phyloP scores from a whole-genome alignment of 1,140 invertebrate genomes.

The Battus philenor region DNA sequence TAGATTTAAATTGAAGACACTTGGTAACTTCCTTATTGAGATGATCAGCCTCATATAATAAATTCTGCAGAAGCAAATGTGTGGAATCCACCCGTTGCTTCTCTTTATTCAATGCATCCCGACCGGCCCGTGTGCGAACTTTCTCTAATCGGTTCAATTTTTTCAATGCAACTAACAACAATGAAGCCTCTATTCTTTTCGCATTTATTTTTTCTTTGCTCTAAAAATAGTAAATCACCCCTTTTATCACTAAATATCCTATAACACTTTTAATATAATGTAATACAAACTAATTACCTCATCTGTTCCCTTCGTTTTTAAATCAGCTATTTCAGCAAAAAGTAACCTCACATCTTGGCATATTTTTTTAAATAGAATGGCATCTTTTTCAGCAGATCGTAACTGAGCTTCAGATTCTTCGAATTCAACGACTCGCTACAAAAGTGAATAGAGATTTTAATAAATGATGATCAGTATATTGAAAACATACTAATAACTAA shows the following conservation, averaged over 20 bases:
- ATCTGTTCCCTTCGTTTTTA: conserved; percentile 77
- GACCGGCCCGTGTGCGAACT: conserved; percentile 86
- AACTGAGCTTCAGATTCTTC: conserved; percentile 85
- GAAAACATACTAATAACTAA: conserved; percentile 9
- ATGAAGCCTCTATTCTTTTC: conserved; percentile 82
- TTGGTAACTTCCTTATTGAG: conserved; percentile 95
- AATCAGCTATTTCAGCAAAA: conserved; percentile 80
- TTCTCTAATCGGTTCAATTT: conserved; percentile 95
- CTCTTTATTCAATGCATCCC: conserved; percentile 86
- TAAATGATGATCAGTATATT: conserved; percentile 2
- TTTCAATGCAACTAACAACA: conserved; percentile 88
- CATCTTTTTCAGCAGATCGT: conserved; percentile 81
- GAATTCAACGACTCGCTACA: conserved; percentile 79
- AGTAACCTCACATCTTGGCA: conserved; percentile 81
- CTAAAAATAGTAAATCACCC: conserved; percentile 55
- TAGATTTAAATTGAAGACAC: conserved; percentile 95
- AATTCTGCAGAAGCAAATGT: conserved; percentile 94
- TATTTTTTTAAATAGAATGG: conserved; percentile 80
- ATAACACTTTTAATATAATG: conserved; percentile 3
- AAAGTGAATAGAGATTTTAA: conserved; percentile 20
- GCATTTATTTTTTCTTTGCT: conserved; percentile 79
- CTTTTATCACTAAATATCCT: conserved; percentile 1
- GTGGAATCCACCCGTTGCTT: conserved; percentile 93
- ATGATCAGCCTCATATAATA: conserved; percentile 96
- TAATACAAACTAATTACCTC: conserved; percentile 50